Evolutionary conservation across 2,888 invertebrate genomes (phyloP), one percentile per base, ranked within the genome.

Genomic region (Drosophila phalerata): DNA sequence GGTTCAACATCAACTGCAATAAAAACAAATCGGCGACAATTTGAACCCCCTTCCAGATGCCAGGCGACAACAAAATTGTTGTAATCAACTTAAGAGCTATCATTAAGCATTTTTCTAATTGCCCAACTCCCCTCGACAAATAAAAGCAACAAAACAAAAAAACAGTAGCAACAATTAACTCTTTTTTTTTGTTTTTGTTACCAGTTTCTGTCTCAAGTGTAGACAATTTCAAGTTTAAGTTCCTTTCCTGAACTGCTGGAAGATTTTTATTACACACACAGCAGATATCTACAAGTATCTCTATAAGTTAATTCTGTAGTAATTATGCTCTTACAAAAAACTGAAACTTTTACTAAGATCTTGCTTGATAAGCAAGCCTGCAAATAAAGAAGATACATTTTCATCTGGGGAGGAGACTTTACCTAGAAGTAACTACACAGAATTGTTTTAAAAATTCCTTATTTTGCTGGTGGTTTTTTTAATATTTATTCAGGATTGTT

Each of bases 91-190:
- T 77, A 63, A 75, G 63, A 55, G 73, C 78, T 57, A 68, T 78
- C 87, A 82, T 81, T 82, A 86, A 70, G 64, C 74, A 80, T 70
- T 78, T 67, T 58, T 75, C 75, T 84, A 81, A 81, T 86, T 86
- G 81, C 63, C 57, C 58, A 19, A 28, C 49, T 43, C 48, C 34
- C 4, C 51, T 22, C 30, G 30, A 51, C 37, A 47, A 28, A 32
- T 8, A 22, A 22, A 47, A 11, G 13, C 28, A 34, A 17, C 28
- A 34, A 17, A 19, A 37, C 11, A 15, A 45, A 17, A 22, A 56
- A 61, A 67, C 72, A 73, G 73, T 67, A 73, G 68, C 68, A 49
- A 68, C 62, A 57, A 67, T 71, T 71, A 70, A 51, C 25, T 43
- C 38, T 30, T 43, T 62, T 22, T 48, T 55, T 32, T n/a, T 32